phyloP scores from a whole-genome alignment of 2,113 vertebrate genomes.

The Psettodes erumei region DNA sequence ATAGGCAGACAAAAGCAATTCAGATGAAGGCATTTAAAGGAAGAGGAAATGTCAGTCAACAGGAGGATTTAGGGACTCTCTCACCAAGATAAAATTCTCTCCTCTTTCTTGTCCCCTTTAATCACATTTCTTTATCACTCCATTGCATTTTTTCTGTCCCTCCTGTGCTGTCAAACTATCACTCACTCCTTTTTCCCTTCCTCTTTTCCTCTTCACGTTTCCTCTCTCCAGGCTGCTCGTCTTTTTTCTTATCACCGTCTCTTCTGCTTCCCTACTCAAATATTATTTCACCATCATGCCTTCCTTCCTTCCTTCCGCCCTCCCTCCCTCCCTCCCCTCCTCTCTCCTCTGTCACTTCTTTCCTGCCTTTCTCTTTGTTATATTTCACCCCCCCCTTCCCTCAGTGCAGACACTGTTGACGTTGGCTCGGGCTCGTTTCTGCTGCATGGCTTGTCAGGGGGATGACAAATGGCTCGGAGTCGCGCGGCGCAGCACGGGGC shows the following conservation, averaged over 20 bases:
- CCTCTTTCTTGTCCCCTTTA: slow-evolving; percentile 49
- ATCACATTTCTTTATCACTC: slow-evolving; percentile 57
- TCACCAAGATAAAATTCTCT: slow-evolving; percentile 65
- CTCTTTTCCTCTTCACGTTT: slow-evolving; percentile 28
- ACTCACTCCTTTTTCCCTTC: slow-evolving; percentile 1
- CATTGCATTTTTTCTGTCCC: slow-evolving; percentile 43
- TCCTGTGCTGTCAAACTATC: slow-evolving; percentile 8
- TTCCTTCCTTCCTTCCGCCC: slow-evolving; percentile 32
- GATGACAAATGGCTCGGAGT: slow-evolving; percentile 67
- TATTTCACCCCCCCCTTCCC: slow-evolving; percentile 41
- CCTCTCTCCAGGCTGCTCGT: slow-evolving; percentile 7
- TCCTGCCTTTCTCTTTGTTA: slow-evolving; percentile 59
- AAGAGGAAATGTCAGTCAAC: slow-evolving; percentile 75
- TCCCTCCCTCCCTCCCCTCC: slow-evolving; percentile 29
- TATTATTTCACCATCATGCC: slow-evolving; percentile 28
- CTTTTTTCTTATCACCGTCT: slow-evolving; percentile 42
- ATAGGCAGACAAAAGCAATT: slow-evolving; percentile 59
- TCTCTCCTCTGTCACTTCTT: slow-evolving; percentile 53
- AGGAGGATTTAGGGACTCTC: slow-evolving; percentile 63
- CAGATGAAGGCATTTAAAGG: slow-evolving; percentile 67
- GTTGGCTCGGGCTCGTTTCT: slow-evolving; percentile 54
- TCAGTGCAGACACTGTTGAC: slow-evolving; percentile 57
- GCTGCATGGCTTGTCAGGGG: slow-evolving; percentile 65
- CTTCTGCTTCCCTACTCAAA: slow-evolving; percentile 50
- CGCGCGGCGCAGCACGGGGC: slow-evolving; percentile 35